A percentile compares a stretch with the other conserved stretches of the same genome.
Evolutionary conservation across 2,888 invertebrate species (phyloP).

Genomic region (Drosophila rubida): DNA sequence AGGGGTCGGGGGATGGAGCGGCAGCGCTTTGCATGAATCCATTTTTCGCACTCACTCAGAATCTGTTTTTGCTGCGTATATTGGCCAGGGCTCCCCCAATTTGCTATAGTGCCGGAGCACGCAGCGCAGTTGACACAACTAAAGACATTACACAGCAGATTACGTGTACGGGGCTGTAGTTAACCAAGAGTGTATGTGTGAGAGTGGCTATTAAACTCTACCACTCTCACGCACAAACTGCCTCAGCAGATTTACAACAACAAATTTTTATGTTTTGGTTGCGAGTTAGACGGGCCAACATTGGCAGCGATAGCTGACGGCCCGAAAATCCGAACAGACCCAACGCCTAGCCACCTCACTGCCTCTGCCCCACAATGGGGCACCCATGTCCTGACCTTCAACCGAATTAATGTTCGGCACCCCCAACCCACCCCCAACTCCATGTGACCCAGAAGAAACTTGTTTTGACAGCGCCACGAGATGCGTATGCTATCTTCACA

Average conservation of each 20-base stretch:
- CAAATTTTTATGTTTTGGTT: conserved; percentile 76
- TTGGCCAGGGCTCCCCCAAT: conserved; percentile 18
- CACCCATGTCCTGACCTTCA: conserved; percentile 46
- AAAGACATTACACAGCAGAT: conserved; percentile 83
- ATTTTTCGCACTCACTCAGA: conserved; percentile 75
- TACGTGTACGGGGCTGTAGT: conserved; percentile 67
- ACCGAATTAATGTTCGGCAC: conserved; percentile 64
- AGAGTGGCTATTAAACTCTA: conserved; percentile 62
- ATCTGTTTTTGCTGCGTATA: conserved; percentile 65
- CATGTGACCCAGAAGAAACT: conserved; percentile 18
- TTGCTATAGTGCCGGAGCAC: conserved; percentile 37
- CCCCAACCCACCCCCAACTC: conserved; percentile 1
- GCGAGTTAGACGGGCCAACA: not conserved
- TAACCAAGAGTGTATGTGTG: conserved; percentile 24
- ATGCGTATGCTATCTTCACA: conserved; percentile 67
- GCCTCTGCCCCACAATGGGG: conserved; percentile 45
- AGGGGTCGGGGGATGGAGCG: not conserved
- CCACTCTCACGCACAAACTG: conserved; percentile 65
- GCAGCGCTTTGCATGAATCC: conserved; percentile 30
- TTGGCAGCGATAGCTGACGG: conserved; percentile 32
- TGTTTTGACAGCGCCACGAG: conserved; percentile 34
- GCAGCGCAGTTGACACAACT: conserved; percentile 80
- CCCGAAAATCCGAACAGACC: conserved; percentile 20
- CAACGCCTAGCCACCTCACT: conserved; percentile 8
- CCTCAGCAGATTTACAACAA: conserved; percentile 75